These are phyloP conservation scores for Sphaerodactylus townsendi DNA, from an alignment of 2,113 vertebrate species.

Conservation along the genomic window DNA sequence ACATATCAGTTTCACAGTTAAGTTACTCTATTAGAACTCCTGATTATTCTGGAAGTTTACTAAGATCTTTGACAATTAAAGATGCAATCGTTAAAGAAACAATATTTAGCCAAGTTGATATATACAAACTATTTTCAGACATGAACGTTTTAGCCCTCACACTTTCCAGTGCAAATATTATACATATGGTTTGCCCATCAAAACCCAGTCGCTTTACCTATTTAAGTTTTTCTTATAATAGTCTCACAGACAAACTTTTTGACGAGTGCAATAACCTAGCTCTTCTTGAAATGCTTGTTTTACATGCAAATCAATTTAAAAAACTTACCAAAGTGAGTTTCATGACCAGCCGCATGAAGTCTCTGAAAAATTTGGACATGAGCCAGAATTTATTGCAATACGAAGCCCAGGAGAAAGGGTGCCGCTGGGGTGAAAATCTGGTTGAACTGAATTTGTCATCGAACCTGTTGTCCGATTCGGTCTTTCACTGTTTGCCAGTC, in stretches of 20 bases:
- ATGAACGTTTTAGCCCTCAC: conserved; percentile 71
- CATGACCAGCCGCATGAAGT: conserved; percentile 78
- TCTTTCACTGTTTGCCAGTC: conserved; percentile 85
- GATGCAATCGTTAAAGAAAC: background rate
- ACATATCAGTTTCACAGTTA: conserved; percentile 41
- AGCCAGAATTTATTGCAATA: conserved; percentile 81
- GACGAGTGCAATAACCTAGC: conserved; percentile 61
- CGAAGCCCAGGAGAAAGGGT: conserved; percentile 36
- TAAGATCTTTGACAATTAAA: conserved; percentile 70
- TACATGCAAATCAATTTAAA: conserved; percentile 83
- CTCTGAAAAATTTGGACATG: conserved; percentile 79
- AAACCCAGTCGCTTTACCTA: conserved; percentile 56
- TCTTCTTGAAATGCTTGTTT: conserved; percentile 67
- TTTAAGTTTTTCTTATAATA: conserved; percentile 76
- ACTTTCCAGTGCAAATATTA: conserved; percentile 60
- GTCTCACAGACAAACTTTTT: conserved; percentile 76
- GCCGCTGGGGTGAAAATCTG: conserved; percentile 79
- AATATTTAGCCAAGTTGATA: accelerated
- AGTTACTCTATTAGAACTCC: accelerated
- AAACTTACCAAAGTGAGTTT: conserved; percentile 71
- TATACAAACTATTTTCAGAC: conserved; percentile 80
- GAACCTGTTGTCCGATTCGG: conserved; percentile 70
- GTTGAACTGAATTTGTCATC: conserved; percentile 80
- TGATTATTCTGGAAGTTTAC: conserved; percentile 13
- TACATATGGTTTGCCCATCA: conserved; percentile 78